Evolutionary conservation across 1,140 invertebrate genomes (phyloP), one percentile per base, ranked within the genome.

Genomic region (Sweltsa coloradensis): DNA sequence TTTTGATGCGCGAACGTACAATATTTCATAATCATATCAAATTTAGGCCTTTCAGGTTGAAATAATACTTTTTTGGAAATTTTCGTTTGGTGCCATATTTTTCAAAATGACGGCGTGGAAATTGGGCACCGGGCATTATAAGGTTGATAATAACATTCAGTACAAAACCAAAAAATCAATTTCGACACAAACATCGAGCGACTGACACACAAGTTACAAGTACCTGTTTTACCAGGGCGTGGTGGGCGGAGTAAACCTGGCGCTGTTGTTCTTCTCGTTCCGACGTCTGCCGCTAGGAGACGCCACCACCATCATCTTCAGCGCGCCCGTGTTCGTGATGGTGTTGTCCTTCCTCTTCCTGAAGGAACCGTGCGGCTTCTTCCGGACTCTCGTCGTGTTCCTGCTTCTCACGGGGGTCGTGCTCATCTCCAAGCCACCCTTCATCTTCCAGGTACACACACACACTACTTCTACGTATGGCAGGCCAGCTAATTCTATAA

Each of bases 231-330:
- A 56, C 31, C 49, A 73, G 68, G 71, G 71, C 9, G 24, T 71
- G 14, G 66, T 73, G n/a, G 71, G 70, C 2, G 71, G 70, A 16
- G 58, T 68, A 44, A 73, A 68, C 0, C 46, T 73, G 5, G 65
- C 65, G 3, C 51, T 72, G 18, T 53, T 74, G 3, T 76, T 70
- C 57, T 72, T 67, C 51, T 70, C 72, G 42, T 71, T 75, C 45
- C 61, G 68, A 25, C 66, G 68, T 49, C 53, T 77, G 18, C 70
- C 74, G 5, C 47, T 77, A 19, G 72, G 72, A 2, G 71, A 76
- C 61, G 73, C 74, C 7, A 73, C 74, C 1, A 70, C 73, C 3
- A 75, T 77, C 14, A 74, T 76, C 50, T 71, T 75, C 51, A 74
- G 70, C 53, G 74, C 71, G 25, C 73, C 72, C 7, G 69, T 74